Base-by-base conservation (phyloP, 2,797 vertebrate genomes). In the Melanotaenia maccullochi region DNA sequence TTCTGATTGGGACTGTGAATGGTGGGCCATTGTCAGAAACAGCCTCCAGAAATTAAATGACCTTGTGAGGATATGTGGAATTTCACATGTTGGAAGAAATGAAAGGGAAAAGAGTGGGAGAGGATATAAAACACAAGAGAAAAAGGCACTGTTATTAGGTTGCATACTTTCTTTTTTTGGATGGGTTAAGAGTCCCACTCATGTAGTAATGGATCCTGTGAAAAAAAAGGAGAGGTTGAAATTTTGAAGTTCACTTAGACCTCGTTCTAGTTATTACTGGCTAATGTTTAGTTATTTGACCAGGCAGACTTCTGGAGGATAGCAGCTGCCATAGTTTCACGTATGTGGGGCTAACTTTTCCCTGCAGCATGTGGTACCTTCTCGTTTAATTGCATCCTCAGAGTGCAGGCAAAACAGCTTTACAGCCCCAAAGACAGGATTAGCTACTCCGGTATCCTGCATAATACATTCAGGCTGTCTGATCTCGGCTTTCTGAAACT, bases 31-130 rank as follows among this genome's bases (percentile, higher is more conserved):
- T 87, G 81, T 89, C 75, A 76, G 62, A 72, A 74, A 83, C 33
- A 42, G 67, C 86, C 83, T 76, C 35, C 0, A 64, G 87, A 65
- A n/a, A 40, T 30, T 32, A 71, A 42, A 60, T 16, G 42, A 71
- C 72, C 83, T 84, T 78, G 69, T 91, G 86, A 88, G 68, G 64
- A 14, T 81, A 58, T 83, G 82, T 42, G 75, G 83, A 83, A 90
- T 90, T 88, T 86, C 78, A 87, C 83, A 86, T 74, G 76, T 42
- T 67, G 63, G 25, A 54, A 66, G 56, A 70, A 56, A 78, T 42
- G 7, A 56, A 14, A 55, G 47, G 55, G 44, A 25, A 28, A 30
- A 79, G 47, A 60, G 51, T 7, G 1, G 36, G 22, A 55, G 51
- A 42, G 40, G 60, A 35, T 11, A 32, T 44, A 20, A 44, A 44